Base-by-base conservation (phyloP, 2,888 invertebrate genomes). In the Caenorhabditis sp. region DNA sequence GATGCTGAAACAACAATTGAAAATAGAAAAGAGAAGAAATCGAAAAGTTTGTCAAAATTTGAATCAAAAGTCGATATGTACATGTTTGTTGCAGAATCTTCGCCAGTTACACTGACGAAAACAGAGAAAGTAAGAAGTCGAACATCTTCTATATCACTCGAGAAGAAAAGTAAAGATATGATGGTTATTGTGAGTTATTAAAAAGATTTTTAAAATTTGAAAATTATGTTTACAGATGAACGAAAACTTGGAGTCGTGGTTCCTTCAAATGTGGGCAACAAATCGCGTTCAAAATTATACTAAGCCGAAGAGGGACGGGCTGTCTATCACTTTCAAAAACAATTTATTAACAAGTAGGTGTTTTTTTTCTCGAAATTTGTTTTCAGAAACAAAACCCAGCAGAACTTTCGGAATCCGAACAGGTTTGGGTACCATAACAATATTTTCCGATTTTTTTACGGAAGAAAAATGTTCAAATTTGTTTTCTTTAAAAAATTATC, bases 221-320 rank as follows among this genome's bases (percentile, higher is more conserved):
- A 21, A 24, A 24, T n/a, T n/a, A n/a, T n/a, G 6, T 19, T 61
- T 66, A 63, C 58, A 72, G 72, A 68, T 68, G 12, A 51, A 64
- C 24, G 49, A 50, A n/a, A 58, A 51, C 12, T 27, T 72, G n/a
- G 63, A 72, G 1, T 4, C 36, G 0, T 50, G 59, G 1, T 27
- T 72, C 31, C 17, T 64, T 6, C 54, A 58, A 19, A 50, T 62
- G 24, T 73, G 73, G 73, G 12, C 54, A 0, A 57, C 43, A 10
- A 19, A 53, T 4, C 51, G 50, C 8, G 62, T 65, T 10, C 26
- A 26, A n/a, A 21, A 58, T 3, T 59, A 27, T 8, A 57, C 43
- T 12, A 31, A 63, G 17, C 19, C 31, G 12, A 53, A 61, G 8
- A 17, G 31, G 4, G 36, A 60, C 21, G 23, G 60, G 26, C 23